These are phyloP conservation scores for Drosophila takahashii DNA, from an alignment of 1,140 invertebrate genomes.

Conservation along the genomic window DNA sequence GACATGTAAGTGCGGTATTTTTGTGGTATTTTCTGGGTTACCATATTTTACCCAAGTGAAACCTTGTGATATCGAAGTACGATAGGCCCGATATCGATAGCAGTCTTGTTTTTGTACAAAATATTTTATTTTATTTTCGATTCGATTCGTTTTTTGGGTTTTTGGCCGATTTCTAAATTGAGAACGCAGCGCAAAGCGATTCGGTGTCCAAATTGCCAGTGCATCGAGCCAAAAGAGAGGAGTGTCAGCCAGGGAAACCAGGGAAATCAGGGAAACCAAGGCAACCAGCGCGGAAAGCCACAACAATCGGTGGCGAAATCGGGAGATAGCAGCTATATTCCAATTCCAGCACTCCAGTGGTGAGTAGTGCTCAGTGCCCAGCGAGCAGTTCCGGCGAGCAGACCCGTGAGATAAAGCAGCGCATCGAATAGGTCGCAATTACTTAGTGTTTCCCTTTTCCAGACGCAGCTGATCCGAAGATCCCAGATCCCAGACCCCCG, in stretches of 20 bases:
- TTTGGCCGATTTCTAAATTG: neutral
- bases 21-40: no score
- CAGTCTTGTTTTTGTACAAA: neutral
- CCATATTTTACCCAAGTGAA: no score
- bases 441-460: neutral
- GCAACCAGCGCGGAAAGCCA: neutral
- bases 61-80: no score
- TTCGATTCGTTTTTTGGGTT: neutral
- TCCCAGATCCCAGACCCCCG: neutral
- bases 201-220: neutral
- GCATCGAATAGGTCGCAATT: neutral
- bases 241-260: neutral
- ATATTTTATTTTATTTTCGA: neutral
- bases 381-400: conserved; percentile 40
- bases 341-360: neutral
- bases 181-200: neutral
- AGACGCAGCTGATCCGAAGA: conserved; percentile 12
- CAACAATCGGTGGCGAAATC: conserved; percentile 9
- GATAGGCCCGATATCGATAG: no score
- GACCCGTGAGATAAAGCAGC: neutral
- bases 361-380: conserved; percentile 23
- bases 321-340: neutral
- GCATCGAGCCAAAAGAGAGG: neutral
- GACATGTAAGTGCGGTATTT: no score
- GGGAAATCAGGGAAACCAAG: neutral